phyloP scores from a whole-genome alignment of 1,140 invertebrate species.

The Oryctes rhinoceros region DNA sequence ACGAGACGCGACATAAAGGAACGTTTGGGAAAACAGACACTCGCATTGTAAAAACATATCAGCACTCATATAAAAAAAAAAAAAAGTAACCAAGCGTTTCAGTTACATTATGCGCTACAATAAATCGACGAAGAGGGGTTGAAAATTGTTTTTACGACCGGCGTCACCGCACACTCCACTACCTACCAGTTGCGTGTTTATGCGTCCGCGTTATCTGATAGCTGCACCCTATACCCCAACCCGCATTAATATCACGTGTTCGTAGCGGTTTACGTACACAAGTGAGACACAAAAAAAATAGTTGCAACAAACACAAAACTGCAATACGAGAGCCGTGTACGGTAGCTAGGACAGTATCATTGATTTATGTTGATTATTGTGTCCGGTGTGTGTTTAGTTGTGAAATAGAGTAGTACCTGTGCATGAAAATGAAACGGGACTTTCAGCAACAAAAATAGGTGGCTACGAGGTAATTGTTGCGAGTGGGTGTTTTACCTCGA shows the following conservation, averaged over 20 bases:
- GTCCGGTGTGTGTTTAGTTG: background rate
- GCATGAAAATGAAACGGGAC: background rate
- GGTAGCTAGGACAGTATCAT: background rate
- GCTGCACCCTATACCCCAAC: background rate
- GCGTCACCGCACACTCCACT: background rate
- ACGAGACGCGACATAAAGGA: no score
- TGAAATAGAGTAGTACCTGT: background rate
- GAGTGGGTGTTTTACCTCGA: no score
- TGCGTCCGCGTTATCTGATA: slow-evolving; percentile 9
- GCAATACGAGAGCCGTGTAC: background rate
- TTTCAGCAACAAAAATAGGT: background rate
- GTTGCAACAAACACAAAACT: background rate
- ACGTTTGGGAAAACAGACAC: no score
- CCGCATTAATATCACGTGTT: background rate
- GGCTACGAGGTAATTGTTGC: no score
- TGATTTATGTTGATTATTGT: slow-evolving; percentile 15
- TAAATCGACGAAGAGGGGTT: slow-evolving; percentile 4
- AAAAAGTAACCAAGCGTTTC: background rate
- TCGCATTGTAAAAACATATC: no score
- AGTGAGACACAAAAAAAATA: background rate
- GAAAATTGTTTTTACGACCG: background rate
- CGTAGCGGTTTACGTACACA: background rate
- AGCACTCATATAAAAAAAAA: background rate
- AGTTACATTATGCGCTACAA: slow-evolving; percentile 3
- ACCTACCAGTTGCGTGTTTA: slow-evolving; percentile 18